phyloP scores from a whole-genome alignment of 2,113 vertebrate genomes.

The Calyptomena viridis region DNA sequence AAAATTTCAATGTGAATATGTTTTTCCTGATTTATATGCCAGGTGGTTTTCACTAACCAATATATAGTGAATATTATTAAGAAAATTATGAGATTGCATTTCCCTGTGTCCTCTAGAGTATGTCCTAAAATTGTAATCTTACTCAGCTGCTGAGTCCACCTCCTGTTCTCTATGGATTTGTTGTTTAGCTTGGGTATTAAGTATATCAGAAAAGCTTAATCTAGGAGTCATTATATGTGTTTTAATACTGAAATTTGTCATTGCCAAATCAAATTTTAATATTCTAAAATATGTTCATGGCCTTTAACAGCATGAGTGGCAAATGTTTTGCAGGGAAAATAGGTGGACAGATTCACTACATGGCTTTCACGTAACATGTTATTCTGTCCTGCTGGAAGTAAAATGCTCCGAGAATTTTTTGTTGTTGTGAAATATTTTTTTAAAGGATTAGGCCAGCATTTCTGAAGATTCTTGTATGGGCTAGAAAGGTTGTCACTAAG shows the following conservation, averaged over 20 bases:
- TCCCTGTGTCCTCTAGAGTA: slow-evolving; percentile 28
- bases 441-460: neutral
- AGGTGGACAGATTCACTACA: neutral
- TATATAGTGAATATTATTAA: slow-evolving; percentile 29
- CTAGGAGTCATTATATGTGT: slow-evolving; percentile 39
- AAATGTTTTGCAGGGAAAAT: slow-evolving; percentile 24
- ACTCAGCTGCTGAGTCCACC: slow-evolving; percentile 12
- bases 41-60: slow-evolving; percentile 25
- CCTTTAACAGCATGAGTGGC: slow-evolving; percentile 42
- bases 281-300: slow-evolving; percentile 55
- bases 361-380: neutral
- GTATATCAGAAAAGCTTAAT: slow-evolving; percentile 53
- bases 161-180: slow-evolving; percentile 50
- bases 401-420: neutral
- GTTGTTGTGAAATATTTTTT: neutral
- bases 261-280: slow-evolving; percentile 42
- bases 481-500: neutral
- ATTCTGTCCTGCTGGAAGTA: neutral
- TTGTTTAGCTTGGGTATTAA: slow-evolving; percentile 59
- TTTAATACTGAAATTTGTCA: slow-evolving; percentile 64
- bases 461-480: neutral
- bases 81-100: slow-evolving; percentile 38
- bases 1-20: neutral
- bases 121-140: slow-evolving; percentile 49
- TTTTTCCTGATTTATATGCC: slow-evolving; percentile 2